Conservation (phyloP, 2,113 vertebrate species). For the Macrotus californicus region DNA sequence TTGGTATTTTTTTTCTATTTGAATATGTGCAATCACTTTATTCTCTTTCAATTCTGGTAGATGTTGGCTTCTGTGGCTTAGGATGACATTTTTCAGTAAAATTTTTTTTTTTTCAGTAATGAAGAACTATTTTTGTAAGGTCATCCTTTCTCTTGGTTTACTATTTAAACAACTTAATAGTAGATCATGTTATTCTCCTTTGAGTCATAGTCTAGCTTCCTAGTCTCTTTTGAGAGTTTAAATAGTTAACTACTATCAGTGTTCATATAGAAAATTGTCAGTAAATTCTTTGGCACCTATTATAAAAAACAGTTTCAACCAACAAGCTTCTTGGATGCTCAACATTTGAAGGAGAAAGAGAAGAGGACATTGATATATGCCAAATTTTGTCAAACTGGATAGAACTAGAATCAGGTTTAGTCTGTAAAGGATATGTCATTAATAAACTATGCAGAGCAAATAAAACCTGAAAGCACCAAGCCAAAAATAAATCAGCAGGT, state of each 20-base stretch:
- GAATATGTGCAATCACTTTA: background rate
- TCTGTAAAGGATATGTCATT: background rate
- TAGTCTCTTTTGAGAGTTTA: background rate
- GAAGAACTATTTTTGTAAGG: background rate
- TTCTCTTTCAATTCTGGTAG: background rate
- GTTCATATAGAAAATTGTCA: background rate
- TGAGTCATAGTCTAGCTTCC: background rate
- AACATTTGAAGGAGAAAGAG: background rate
- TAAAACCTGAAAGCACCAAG: background rate
- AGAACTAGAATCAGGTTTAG: background rate
- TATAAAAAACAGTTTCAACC: background rate
- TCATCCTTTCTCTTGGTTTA: background rate
- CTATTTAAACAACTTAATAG: background rate
- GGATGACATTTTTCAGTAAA: background rate
- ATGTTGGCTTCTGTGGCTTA: background rate
- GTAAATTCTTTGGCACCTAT: background rate
- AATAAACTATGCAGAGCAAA: background rate
- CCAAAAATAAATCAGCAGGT: background rate
- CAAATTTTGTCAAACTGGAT: background rate
- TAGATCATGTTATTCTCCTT: background rate
- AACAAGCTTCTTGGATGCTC: background rate
- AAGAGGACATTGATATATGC: background rate
- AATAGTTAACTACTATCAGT: background rate
- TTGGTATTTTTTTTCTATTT: background rate
- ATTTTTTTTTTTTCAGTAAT: background rate